Percentiles rank a stretch among this genome's conserved stretches.
phyloP scores from a whole-genome alignment of 30 jellyfish, hydroid and myxozoan genomes.

The Calvadosia cruxmelitensis region DNA sequence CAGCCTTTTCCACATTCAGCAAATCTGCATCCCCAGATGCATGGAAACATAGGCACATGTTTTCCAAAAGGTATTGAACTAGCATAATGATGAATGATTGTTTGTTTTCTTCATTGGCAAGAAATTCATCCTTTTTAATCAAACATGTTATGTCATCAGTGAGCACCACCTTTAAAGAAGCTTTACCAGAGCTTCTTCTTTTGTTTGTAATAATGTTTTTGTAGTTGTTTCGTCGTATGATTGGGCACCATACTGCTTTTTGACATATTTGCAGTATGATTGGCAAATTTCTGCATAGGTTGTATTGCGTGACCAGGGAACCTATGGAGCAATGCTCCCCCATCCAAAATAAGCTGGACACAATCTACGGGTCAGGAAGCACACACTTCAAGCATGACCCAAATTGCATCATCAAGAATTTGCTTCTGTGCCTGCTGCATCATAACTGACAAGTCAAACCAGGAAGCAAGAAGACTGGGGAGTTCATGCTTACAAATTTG shows the following conservation, averaged over 20 bases:
- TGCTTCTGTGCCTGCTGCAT: constrained; percentile 13
- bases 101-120: constrained; percentile 19
- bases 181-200: constrained; percentile 15
- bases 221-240: too few species aligned
- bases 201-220: too few species aligned
- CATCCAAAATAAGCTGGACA: constrained; percentile 10
- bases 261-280: constrained; percentile 11
- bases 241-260: neutral
- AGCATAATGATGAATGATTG: constrained; percentile 13
- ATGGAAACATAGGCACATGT: constrained; percentile 6
- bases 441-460: constrained; percentile 6
- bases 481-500: constrained; percentile 15
- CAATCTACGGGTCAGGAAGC: neutral
- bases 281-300: constrained; percentile 7
- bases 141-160: constrained; percentile 14
- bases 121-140: constrained; percentile 14
- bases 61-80: constrained; percentile 3
- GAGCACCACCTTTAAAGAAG: too few species aligned
- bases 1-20: too few species aligned
- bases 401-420: constrained; percentile 10
- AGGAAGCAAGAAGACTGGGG: constrained; percentile 12
- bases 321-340: constrained; percentile 18
- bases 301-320: constrained; percentile 12
- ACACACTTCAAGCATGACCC: constrained; percentile 7
- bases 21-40: constrained; percentile 31